phyloP scores from a whole-genome alignment of 2,888 invertebrate species.

The Cheilosia vulpina region DNA sequence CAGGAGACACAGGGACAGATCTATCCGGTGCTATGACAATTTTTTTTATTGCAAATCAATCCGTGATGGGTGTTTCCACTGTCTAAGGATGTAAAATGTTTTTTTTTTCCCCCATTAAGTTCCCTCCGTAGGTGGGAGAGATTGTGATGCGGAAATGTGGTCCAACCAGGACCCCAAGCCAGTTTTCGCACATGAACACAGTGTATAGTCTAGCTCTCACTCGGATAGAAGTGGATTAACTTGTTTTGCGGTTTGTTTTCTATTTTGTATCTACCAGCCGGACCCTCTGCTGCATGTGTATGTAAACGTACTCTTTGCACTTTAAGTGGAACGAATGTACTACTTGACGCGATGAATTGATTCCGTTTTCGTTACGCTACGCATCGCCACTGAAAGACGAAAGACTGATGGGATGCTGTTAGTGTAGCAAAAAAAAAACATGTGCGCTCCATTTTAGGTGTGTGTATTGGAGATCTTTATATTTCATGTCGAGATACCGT shows the following conservation, averaged over 20 bases:
- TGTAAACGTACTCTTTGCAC: conserved; percentile 11
- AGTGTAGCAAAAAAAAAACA: background rate
- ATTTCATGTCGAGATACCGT: conserved; percentile 50
- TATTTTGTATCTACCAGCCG: conserved; percentile 19
- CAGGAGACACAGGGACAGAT: background rate
- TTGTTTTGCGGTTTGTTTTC: conserved; percentile 40
- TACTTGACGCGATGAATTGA: conserved; percentile 58
- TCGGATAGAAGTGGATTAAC: conserved; percentile 54
- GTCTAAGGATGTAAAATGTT: conserved; percentile 5
- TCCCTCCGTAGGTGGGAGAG: conserved; percentile 39
- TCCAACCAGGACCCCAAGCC: conserved; percentile 69
- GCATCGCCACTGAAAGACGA: conserved; percentile 28
- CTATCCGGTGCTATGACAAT: background rate
- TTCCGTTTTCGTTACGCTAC: conserved; percentile 48
- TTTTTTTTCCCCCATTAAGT: background rate
- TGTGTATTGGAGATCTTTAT: conserved; percentile 27
- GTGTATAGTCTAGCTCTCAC: conserved; percentile 26
- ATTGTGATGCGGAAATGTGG: conserved; percentile 65
- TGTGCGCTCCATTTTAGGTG: conserved; percentile 21
- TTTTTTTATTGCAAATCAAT: background rate
- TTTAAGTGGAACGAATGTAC: conserved; percentile 57
- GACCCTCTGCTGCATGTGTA: background rate
- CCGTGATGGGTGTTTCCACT: background rate
- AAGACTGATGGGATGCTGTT: conserved; percentile 28
- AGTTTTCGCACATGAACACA: conserved; percentile 51